These are phyloP conservation scores for Actinia tenebrosa DNA, from an alignment of 64 coral and sea anemone species.

Conservation along the genomic window DNA sequence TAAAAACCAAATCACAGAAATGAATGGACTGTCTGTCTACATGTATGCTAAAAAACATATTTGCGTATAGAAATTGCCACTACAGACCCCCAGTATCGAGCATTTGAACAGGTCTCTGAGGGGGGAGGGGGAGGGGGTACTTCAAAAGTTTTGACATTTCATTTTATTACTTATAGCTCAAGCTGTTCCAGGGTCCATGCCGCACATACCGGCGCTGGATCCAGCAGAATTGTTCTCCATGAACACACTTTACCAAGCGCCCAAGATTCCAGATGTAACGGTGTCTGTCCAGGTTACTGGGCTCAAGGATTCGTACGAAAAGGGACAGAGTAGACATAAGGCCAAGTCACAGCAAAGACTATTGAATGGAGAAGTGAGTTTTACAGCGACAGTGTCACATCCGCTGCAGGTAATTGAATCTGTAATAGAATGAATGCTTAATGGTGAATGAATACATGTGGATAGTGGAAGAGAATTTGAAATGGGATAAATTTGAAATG, in stretches of 20 bases:
- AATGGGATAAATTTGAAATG: background rate
- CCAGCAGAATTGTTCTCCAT: background rate
- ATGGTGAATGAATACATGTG: background rate
- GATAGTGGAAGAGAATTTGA: background rate
- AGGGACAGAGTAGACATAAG: slow-evolving; percentile 82
- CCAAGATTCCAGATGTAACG: background rate
- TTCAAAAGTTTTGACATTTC: background rate
- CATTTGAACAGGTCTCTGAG: too few species aligned
- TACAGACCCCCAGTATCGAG: too few species aligned
- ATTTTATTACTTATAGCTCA: background rate
- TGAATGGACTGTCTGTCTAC: too few species aligned
- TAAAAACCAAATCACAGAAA: too few species aligned
- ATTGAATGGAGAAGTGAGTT: slow-evolving; percentile 67
- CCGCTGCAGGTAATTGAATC: slow-evolving; percentile 59
- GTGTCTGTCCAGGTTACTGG: slow-evolving; percentile 54
- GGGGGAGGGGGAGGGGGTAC: too few species aligned
- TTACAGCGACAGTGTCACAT: slow-evolving; percentile 52
- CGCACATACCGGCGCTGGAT: background rate
- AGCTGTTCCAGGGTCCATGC: background rate
- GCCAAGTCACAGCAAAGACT: slow-evolving; percentile 84
- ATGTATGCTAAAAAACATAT: too few species aligned
- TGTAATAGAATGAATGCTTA: background rate
- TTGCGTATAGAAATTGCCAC: too few species aligned
- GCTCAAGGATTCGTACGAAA: slow-evolving; percentile 70
- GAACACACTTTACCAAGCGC: background rate